Evolutionary conservation across 2,797 vertebrate species (phyloP), one percentile per base, ranked within the genome.

Genomic region (Enteromius treurensis): DNA sequence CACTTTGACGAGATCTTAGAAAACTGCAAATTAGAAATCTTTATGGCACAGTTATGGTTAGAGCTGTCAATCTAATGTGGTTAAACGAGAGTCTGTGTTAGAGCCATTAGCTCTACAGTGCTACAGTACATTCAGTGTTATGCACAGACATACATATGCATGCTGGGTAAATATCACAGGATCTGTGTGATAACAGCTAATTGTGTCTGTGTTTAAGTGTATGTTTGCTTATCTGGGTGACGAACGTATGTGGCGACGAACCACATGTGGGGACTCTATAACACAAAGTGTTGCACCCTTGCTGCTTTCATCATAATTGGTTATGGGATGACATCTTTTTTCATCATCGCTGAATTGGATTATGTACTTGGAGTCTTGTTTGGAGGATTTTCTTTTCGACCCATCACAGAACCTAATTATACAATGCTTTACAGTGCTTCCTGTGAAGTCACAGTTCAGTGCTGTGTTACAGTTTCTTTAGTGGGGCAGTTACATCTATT

Each of bases 291-390:
- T 81, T 84, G 79, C 70, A 86, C 82, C 62, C 74, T 68, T 83
- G 29, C 80, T 75, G 84, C 74, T 78, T 84, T 88, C 80, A 86
- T 80, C 49, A 15, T 83, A 82, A 86, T 86, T 85, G 82, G 83
- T 86, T 85, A 84, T 81, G 65, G 73, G 76, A 76, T 89, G 80
- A 69, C 68, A 85, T 88, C 49, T 82, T 85, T 78, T 83, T 77
- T 84, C 60, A 82, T 87, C 77, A 82, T 81, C 69, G 45, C 77
- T 23, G 55, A 81, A 87, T 77, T 70, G 67, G 87, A 88, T 88
- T 88, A 79, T 64, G 81, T 37, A 64, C 78, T 40, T 45, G 51
- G 23, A 60, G 53, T 64, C 19, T 80, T 87, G 62, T 89, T 81
- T 74, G 67, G 62, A 42, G 42, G 47, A 60, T 77, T 32, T 78